Evolutionary conservation across 2,888 invertebrate species (phyloP), one percentile per base, ranked within the genome.

Genomic region (Cerastis leucographa): DNA sequence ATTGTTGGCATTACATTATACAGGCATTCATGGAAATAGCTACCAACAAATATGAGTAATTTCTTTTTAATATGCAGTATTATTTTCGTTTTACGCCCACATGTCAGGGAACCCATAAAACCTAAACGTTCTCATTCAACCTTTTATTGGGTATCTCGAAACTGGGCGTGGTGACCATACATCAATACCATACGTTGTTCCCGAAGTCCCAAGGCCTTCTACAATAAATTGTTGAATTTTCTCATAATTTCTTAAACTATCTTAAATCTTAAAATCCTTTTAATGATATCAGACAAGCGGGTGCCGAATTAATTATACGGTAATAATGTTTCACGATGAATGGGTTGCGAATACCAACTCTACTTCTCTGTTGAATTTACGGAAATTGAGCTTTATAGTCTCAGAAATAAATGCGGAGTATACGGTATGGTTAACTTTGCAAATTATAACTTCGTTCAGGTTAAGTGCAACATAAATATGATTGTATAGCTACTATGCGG

Each of bases 291-390:
- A 80, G 86, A 82, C 75, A 80, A 81, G 78, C 71, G 76, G 25
- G 77, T 85, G 79, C 71, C 73, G 70, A 84, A 87, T 87, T 89
- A 84, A 89, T 88, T 82, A 80, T 73, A 83, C 73, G 35, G 79
- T 71, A 78, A 66, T 80, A 69, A 83, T 70, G 49, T 72, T 76
- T 29, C 65, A 71, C 72, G 70, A 85, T 83, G 74, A 85, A 82
- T 85, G 85, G 66, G 42, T 64, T 75, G 25, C 14, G 17, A 56
- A 74, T 40, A 59, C 56, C 22, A 74, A 40, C 0, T 22, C 64
- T 22, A 8, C 1, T 25, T 62, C 8, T 19, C 14, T 19, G 22
- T 25, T 35, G 17, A 46, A 40, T 40, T 75, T 12, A 44, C 19
- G 25, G 9, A 78, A 76, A 71, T 51, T 73, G 35, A 67, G 22